Evolutionary conservation across 2,888 invertebrate species (phyloP).

Genomic region (Sisyra terminalis): DNA sequence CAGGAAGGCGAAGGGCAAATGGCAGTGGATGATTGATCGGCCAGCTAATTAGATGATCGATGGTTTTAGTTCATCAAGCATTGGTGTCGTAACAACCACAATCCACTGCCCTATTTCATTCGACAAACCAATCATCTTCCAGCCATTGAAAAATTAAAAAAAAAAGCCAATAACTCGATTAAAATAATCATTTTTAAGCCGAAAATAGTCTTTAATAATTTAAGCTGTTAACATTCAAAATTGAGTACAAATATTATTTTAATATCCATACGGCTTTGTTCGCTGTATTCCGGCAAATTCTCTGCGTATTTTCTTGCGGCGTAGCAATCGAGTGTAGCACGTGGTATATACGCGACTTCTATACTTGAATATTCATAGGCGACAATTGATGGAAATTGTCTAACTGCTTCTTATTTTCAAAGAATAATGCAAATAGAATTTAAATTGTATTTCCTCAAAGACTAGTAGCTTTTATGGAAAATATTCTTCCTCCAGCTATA

Average conservation of each 20-base stretch:
- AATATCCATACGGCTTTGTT: no score
- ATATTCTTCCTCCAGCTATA: no score
- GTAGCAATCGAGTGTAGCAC: no score
- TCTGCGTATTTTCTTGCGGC: no score
- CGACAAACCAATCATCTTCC: neutral
- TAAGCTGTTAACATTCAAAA: no score
- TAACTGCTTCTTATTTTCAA: conserved; percentile 3
- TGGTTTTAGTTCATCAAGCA: conserved; percentile 35
- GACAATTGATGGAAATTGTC: conserved; percentile 9
- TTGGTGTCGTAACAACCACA: conserved; percentile 9
- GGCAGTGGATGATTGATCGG: conserved; percentile 56
- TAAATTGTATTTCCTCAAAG: conserved; percentile 3
- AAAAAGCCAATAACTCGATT: neutral
- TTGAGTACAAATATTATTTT: no score
- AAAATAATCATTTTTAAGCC: no score
- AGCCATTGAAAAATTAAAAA: neutral
- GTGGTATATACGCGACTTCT: neutral
- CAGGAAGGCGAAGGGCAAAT: conserved; percentile 22
- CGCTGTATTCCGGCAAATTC: no score
- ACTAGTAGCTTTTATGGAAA: no score
- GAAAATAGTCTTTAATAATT: no score
- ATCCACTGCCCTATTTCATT: neutral
- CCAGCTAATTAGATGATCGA: conserved; percentile 64
- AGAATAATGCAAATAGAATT: conserved; percentile 6
- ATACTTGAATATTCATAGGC: conserved; percentile 8